These are phyloP conservation scores for Plemyria rubiginata DNA, from an alignment of 2,888 invertebrate genomes.

Conservation along the genomic window DNA sequence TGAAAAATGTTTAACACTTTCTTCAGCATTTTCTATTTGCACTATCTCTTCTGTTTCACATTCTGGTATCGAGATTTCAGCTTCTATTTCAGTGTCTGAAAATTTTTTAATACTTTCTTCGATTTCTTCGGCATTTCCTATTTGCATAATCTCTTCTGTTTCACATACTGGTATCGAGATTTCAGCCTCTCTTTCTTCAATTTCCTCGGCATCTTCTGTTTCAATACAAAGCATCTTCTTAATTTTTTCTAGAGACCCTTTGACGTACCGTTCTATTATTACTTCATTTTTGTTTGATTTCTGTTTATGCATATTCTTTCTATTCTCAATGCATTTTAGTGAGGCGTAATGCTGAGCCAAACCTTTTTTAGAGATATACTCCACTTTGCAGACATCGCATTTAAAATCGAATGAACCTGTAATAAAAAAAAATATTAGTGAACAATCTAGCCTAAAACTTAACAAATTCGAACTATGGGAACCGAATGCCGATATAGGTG, in stretches of 20 bases:
- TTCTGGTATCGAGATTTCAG: not conserved
- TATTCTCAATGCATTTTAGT: slow-evolving; percentile 20
- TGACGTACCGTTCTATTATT: not conserved
- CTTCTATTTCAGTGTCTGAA: not conserved
- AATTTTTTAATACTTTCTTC: not conserved
- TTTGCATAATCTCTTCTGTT: slow-evolving; percentile 1
- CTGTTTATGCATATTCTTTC: slow-evolving; percentile 1
- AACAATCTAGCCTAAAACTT: no score
- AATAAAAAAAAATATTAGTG: slow-evolving; percentile 37
- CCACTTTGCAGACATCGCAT: slow-evolving; percentile 55
- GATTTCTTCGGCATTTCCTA: not conserved
- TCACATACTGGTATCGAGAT: slow-evolving; percentile 1
- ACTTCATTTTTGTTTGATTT: slow-evolving; percentile 1
- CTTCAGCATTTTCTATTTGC: slow-evolving; percentile 8
- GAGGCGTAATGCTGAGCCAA: slow-evolving; percentile 50
- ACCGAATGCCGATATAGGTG: not conserved
- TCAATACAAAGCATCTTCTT: slow-evolving; percentile 14
- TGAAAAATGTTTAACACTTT: no score
- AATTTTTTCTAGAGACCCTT: slow-evolving; percentile 23
- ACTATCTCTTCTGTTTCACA: no score
- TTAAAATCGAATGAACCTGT: slow-evolving; percentile 54
- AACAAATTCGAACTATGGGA: no score
- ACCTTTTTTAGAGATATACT: slow-evolving; percentile 43
- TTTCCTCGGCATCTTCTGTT: slow-evolving; percentile 3
- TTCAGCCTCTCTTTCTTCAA: not conserved